A percentile compares a stretch with the other conserved stretches of the same genome.
Evolutionary conservation across 2,797 vertebrate genomes (phyloP).

Genomic region (Chrosomus eos): DNA sequence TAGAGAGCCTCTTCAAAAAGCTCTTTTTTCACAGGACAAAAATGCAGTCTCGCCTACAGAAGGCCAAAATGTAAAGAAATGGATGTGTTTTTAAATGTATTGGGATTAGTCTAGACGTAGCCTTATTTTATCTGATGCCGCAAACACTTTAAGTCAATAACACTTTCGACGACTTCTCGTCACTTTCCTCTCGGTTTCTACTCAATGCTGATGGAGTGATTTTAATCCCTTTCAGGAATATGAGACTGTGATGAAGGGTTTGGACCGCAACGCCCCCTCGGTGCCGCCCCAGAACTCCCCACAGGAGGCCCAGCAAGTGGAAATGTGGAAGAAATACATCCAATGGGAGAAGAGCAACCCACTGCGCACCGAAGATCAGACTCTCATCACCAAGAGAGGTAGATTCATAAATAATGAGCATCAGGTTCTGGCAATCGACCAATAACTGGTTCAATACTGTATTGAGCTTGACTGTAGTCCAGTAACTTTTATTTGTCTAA

Average conservation of each 20-base stretch:
- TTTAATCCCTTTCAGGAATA: constrained; percentile 84
- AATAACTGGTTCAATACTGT: neutral
- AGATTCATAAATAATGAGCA: neutral
- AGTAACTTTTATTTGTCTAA: neutral
- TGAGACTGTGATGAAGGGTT: constrained; percentile 98
- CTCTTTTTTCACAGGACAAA: no score
- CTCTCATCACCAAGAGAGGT: constrained; percentile 99
- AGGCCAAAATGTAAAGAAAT: neutral
- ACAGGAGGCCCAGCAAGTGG: constrained; percentile 97
- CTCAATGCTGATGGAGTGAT: neutral
- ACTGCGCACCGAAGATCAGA: constrained; percentile 96
- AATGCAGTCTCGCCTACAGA: no score
- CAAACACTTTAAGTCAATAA: neutral
- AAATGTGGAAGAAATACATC: constrained; percentile 99
- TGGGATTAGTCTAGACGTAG: neutral
- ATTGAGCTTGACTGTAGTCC: neutral
- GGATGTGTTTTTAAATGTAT: neutral
- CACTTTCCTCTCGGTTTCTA: neutral
- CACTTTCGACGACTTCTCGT: neutral
- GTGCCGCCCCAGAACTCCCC: constrained; percentile 98
- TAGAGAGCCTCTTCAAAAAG: neutral
- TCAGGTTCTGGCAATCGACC: neutral
- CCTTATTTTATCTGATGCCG: neutral
- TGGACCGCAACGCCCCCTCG: constrained; percentile 96
- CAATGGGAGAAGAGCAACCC: constrained; percentile 99